phyloP scores from a whole-genome alignment of 2,888 invertebrate species.

The Apocheima hispidaria region DNA sequence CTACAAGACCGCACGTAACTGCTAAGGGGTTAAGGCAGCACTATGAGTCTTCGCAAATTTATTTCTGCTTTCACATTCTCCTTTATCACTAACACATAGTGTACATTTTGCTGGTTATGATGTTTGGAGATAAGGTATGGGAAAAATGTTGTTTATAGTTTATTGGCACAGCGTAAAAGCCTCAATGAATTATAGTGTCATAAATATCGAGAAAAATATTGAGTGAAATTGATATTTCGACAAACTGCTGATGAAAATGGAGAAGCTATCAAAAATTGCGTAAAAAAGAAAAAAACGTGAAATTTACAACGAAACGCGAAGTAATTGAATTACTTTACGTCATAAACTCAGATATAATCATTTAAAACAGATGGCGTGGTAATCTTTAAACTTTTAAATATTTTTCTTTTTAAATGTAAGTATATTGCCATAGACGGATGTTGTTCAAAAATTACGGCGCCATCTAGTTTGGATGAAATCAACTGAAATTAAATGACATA shows the following conservation, averaged over 20 bases:
- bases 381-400: too few relatives aligned
- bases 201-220: slow-evolving; percentile 66
- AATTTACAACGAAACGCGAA: background rate
- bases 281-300: slow-evolving; percentile 1
- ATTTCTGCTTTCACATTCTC: slow-evolving; percentile 34
- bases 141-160: slow-evolving; percentile 76
- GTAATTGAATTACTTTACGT: background rate
- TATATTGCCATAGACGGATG: too few relatives aligned
- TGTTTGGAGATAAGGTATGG: slow-evolving; percentile 50
- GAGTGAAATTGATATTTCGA: slow-evolving; percentile 71
- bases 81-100: slow-evolving; percentile 33
- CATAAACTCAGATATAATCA: too few relatives aligned
- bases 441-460: too few relatives aligned
- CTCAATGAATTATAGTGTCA: slow-evolving; percentile 66
- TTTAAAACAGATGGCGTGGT: too few relatives aligned
- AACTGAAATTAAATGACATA: too few relatives aligned
- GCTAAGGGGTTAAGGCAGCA: slow-evolving; percentile 62
- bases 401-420: too few relatives aligned
- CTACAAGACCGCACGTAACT: slow-evolving; percentile 43
- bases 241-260: slow-evolving; percentile 27
- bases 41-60: slow-evolving; percentile 56
- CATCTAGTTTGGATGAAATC: too few relatives aligned
- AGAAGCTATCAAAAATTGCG: slow-evolving; percentile 5
- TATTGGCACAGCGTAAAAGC: slow-evolving; percentile 71
- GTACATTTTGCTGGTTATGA: slow-evolving; percentile 43